Conservation (phyloP, 2,113 vertebrate genomes). For the Rhagologus leucostigma region DNA sequence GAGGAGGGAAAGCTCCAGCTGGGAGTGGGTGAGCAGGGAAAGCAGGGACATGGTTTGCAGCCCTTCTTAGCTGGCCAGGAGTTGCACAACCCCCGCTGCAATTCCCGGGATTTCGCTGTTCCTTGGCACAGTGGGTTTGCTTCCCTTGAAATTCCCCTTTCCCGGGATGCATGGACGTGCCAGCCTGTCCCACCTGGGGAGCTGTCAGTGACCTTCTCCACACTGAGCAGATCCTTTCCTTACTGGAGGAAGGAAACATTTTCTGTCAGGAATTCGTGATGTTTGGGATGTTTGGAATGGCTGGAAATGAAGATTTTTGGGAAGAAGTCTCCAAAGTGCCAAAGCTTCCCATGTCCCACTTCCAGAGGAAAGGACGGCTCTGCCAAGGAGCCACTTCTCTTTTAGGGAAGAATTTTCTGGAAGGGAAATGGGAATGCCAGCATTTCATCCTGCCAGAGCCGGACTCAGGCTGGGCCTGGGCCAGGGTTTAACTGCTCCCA, state of each 20-base stretch:
- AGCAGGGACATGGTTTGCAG: background rate
- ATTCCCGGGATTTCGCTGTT: rapidly evolving
- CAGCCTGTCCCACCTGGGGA: background rate
- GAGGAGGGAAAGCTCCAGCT: background rate
- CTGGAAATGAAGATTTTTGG: background rate
- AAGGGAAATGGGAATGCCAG: background rate
- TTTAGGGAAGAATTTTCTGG: background rate
- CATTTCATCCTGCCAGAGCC: rapidly evolving
- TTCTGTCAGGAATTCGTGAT: background rate
- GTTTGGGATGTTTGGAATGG: background rate
- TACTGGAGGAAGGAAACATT: too few relatives aligned
- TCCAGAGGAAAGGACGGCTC: background rate
- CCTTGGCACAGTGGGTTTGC: background rate
- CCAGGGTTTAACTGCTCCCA: background rate
- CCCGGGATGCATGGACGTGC: rapidly evolving
- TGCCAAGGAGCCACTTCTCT: background rate
- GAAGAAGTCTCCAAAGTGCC: background rate
- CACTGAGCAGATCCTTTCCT: background rate
- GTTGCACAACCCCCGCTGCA: rapidly evolving
- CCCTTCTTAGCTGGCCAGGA: background rate
- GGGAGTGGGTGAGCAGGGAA: background rate
- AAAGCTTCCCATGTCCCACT: background rate
- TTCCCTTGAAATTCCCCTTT: background rate
- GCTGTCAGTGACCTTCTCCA: background rate
- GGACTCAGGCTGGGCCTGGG: background rate